Evolutionary conservation across 2,888 invertebrate genomes (phyloP).

Genomic region (Hypsopygia costalis): DNA sequence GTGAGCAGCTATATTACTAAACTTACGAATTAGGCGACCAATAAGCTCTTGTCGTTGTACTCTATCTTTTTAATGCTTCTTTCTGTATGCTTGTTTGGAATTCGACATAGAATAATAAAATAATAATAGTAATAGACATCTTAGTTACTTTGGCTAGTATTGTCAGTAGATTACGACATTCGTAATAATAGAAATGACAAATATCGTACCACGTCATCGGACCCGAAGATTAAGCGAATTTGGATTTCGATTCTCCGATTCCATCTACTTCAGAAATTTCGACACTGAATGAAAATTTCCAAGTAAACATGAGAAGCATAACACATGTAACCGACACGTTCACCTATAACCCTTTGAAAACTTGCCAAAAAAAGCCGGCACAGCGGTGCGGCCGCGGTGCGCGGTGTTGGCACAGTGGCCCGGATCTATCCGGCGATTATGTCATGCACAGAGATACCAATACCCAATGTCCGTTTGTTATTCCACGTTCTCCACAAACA

Average conservation of each 20-base stretch:
- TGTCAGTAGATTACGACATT: too few species aligned
- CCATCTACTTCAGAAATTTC: background rate
- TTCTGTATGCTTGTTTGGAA: too few species aligned
- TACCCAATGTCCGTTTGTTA: conserved; percentile 56
- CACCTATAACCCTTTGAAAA: conserved; percentile 72
- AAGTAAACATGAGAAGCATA: conserved; percentile 30
- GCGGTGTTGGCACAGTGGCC: conserved; percentile 67
- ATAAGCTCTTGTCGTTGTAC: too few species aligned
- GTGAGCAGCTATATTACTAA: too few species aligned
- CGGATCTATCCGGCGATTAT: conserved; percentile 74
- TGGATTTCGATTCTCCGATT: background rate
- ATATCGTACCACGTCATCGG: too few species aligned
- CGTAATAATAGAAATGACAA: too few species aligned
- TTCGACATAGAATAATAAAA: too few species aligned
- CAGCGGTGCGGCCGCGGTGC: conserved; percentile 42
- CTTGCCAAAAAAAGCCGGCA: conserved; percentile 65
- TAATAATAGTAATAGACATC: too few species aligned
- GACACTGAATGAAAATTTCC: conserved; percentile 9
- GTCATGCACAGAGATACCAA: conserved; percentile 67
- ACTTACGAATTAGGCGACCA: too few species aligned
- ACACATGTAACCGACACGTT: conserved; percentile 52
- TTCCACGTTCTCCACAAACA: conserved; percentile 46
- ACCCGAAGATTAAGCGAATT: too few species aligned
- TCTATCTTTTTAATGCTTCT: too few species aligned
- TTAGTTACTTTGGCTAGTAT: too few species aligned